A percentile compares a stretch with the other conserved stretches of the same genome.
Evolutionary conservation across 2,113 vertebrate genomes (phyloP).

Genomic region (Perccottus glenii): DNA sequence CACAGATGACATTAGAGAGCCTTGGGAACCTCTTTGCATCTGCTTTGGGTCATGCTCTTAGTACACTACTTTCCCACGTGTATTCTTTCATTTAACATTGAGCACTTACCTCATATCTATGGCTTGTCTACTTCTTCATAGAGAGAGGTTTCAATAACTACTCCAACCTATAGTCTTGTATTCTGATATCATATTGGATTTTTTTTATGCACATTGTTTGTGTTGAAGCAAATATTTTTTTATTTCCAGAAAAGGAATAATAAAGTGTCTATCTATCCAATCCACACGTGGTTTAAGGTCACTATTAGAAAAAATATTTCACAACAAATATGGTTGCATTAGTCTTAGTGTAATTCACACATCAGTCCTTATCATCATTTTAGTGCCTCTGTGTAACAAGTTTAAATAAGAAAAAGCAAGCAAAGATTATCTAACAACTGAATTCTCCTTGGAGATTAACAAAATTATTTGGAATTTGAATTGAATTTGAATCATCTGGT

Average conservation of each 20-base stretch:
- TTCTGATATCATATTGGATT: slow-evolving; percentile 1
- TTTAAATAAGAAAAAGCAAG: too few species aligned
- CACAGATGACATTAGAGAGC: slow-evolving; percentile 48
- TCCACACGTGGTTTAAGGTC: too few species aligned
- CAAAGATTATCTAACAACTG: not conserved
- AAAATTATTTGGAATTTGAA: too few species aligned
- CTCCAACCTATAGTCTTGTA: too few species aligned
- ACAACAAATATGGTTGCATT: too few species aligned
- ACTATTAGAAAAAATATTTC: too few species aligned
- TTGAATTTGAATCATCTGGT: slow-evolving; percentile 5
- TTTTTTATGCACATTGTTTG: slow-evolving; percentile 10
- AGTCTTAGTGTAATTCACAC: too few species aligned
- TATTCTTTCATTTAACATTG: not conserved
- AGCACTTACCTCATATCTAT: not conserved
- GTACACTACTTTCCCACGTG: slow-evolving; percentile 16
- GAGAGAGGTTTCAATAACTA: slow-evolving; percentile 4
- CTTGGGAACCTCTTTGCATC: slow-evolving; percentile 52
- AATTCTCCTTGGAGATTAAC: not conserved
- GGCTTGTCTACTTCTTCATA: not conserved
- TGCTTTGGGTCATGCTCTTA: slow-evolving; percentile 36
- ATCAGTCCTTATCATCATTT: too few species aligned
- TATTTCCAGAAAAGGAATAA: too few species aligned
- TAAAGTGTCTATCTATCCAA: too few species aligned
- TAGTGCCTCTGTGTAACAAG: too few species aligned
- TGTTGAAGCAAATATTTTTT: not conserved